Base-by-base conservation (phyloP, 2,888 invertebrate genomes). In the Yponomeuta cagnagella region DNA sequence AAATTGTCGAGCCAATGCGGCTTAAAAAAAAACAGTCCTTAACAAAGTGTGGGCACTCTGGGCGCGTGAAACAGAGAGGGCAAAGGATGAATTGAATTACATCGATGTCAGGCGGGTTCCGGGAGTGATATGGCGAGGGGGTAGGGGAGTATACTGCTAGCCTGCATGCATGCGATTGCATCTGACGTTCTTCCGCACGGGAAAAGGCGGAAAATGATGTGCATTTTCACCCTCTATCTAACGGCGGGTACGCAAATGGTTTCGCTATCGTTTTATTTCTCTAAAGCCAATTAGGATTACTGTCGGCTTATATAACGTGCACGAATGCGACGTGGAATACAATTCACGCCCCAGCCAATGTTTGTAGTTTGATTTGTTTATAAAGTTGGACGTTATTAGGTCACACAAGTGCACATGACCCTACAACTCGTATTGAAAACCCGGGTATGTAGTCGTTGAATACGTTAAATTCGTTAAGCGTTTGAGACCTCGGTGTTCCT, bases 151-250 rank as follows among this genome's bases (percentile, higher is more conserved):
- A 43, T 30, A 8, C 67, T n/a, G 37, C 2, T 67, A 33, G 33
- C 52, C 43, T 43, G 43, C 67, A 37, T 65, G 48, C 48, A 71
- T 33, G 69, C 69, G 71, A 71, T 71, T 69, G 67, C 66, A 63
- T 58, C 64, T 71, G 71, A 69, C 66, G 67, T 69, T 69, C 63
- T 63, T 69, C 69, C 68, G 71, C 68, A 52, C 48, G 63, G 70
- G 71, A 66, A 71, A 65, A 52, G 70, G 8, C 30, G 67, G 67
- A 67, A 70, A 68, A 48, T 70, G 58, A 48, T 71, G 48, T 67
- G 52, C 68, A 71, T 71, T 71, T 71, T 71, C 71, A 58, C 15
- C 15, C 52, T 58, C 52, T 5, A 15, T 15, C 43, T 43, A 43
- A 43, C 15, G 52, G 52, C 52, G 15, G 52, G 15, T 0, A 58